These are phyloP conservation scores for Oreotragus oreotragus DNA, from an alignment of 2,113 vertebrate species.

Conservation along the genomic window DNA sequence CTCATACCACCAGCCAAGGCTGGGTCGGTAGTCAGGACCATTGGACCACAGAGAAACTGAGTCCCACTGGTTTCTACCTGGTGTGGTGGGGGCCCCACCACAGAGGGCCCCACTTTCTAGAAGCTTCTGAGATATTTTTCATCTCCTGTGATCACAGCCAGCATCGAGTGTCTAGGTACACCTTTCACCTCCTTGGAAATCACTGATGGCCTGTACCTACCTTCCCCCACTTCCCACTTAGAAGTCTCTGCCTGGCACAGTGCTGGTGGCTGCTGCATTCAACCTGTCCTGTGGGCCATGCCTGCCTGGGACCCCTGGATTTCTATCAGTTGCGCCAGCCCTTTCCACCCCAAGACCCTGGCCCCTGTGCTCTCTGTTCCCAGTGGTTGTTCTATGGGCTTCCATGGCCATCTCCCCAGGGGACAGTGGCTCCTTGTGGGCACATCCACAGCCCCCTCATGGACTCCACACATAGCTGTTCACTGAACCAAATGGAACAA, in stretches of 20 bases:
- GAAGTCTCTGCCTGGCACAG: not conserved
- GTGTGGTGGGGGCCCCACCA: not conserved
- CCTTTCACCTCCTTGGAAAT: not conserved
- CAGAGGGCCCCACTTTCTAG: not conserved
- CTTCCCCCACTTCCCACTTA: not conserved
- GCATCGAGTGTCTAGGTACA: not conserved
- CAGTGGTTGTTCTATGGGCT: not conserved
- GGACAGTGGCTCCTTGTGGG: not conserved
- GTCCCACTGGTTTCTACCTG: not conserved
- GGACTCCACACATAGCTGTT: not conserved
- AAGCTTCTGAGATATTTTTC: not conserved
- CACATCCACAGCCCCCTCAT: not conserved
- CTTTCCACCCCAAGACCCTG: not conserved
- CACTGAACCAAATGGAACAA: not conserved
- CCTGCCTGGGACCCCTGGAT: not conserved
- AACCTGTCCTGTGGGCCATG: not conserved
- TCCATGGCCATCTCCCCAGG: not conserved
- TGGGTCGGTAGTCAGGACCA: not conserved
- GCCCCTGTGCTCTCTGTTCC: not conserved
- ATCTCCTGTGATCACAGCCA: not conserved
- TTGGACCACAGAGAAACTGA: not conserved
- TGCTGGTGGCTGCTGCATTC: not conserved
- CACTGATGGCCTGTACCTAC: fast-evolving
- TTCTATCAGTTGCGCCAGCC: not conserved
- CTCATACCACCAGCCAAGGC: not conserved